Conservation (phyloP, 2,888 invertebrate species). For the Trisateles emortualis region DNA sequence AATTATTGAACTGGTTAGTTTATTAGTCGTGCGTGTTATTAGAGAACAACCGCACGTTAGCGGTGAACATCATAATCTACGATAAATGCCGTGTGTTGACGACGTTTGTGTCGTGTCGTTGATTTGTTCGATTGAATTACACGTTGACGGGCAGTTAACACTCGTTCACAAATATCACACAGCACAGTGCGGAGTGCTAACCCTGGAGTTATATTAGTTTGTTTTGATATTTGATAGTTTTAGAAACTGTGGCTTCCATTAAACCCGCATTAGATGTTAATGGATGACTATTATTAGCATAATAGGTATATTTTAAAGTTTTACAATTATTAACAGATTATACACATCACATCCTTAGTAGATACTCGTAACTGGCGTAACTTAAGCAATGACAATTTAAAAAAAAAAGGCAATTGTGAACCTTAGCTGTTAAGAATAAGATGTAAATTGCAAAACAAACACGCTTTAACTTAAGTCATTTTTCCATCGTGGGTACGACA, state of each 20-base stretch:
- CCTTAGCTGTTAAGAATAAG: too few relatives aligned
- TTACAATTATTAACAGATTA: too few relatives aligned
- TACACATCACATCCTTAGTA: too few relatives aligned
- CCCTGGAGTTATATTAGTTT: constrained; percentile 3
- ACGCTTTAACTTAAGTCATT: too few relatives aligned
- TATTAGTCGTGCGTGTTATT: constrained; percentile 23
- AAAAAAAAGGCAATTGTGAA: too few relatives aligned
- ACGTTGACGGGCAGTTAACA: not conserved
- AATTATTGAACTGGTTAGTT: constrained; percentile 46
- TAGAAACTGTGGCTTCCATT: not conserved
- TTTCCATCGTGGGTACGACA: too few relatives aligned
- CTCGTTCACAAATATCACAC: not conserved
- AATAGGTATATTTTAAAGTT: too few relatives aligned
- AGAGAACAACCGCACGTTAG: constrained; percentile 9
- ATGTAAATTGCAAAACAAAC: too few relatives aligned
- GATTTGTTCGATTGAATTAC: constrained; percentile 6
- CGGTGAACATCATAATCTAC: constrained; percentile 9
- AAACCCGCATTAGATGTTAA: not conserved
- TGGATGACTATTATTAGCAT: not conserved
- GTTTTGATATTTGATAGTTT: constrained; percentile 8
- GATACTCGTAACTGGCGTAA: too few relatives aligned
- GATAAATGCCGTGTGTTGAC: constrained; percentile 5
- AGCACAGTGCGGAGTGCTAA: not conserved
- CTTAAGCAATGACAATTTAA: too few relatives aligned
- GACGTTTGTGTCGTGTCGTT: not conserved